Conservation (phyloP, 2,888 invertebrate genomes). For the Lymantria dispar region DNA sequence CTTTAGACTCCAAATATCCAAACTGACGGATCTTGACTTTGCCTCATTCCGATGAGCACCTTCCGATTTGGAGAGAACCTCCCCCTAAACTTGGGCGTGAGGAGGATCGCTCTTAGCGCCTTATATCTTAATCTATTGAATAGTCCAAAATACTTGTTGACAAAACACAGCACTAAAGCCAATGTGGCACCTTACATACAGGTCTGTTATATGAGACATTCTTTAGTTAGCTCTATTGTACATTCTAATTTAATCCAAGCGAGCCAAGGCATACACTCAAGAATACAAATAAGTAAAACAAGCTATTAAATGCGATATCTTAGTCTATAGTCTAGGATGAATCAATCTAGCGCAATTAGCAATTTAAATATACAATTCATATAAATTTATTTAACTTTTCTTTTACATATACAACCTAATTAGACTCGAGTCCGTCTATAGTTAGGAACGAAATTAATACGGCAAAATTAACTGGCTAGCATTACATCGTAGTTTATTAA, state of each 20-base stretch:
- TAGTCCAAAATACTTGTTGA: constrained; percentile 36
- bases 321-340: constrained; percentile 34
- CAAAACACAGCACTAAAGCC: constrained; percentile 34
- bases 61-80: not conserved
- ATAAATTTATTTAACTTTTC: not conserved
- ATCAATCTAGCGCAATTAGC: constrained; percentile 14
- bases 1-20: too few relatives aligned
- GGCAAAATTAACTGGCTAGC: too few relatives aligned
- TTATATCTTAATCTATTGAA: too few relatives aligned
- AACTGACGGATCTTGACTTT: too few relatives aligned
- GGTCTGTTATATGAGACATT: not conserved
- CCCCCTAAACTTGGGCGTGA: too few relatives aligned
- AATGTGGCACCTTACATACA: constrained; percentile 57
- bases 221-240: not conserved
- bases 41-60: too few relatives aligned
- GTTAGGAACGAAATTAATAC: not conserved
- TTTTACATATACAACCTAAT: not conserved
- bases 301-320: constrained; percentile 28
- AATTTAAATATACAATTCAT: not conserved
- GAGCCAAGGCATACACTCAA: not conserved
- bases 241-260: not conserved
- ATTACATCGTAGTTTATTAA: too few relatives aligned
- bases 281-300: constrained; percentile 32
- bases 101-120: too few relatives aligned
- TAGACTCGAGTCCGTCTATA: too few relatives aligned